These are phyloP conservation scores for Astyanax mexicanus DNA, from an alignment of 2,797 vertebrate species.

Conservation along the genomic window DNA sequence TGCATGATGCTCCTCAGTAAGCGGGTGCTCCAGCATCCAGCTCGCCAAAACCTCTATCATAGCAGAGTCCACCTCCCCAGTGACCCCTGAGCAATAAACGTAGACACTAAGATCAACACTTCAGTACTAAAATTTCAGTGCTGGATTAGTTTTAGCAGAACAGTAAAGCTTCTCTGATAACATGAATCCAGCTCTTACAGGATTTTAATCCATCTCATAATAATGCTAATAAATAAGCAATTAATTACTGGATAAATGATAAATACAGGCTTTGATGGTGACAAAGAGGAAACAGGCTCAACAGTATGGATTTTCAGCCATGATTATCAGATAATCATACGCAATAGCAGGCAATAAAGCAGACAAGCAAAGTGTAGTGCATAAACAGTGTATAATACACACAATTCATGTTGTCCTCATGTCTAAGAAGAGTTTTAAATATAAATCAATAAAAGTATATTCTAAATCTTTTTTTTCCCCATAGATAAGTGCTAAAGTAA, in stretches of 20 bases:
- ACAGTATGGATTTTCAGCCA: background rate
- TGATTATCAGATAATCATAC: background rate
- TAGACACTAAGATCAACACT: background rate
- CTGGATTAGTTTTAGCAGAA: background rate
- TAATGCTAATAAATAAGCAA: background rate
- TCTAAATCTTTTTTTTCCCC: too few relatives aligned
- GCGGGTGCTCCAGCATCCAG: conserved; percentile 86
- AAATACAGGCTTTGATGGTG: background rate
- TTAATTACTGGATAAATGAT: background rate
- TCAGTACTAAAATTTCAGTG: background rate
- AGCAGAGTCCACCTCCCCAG: conserved; percentile 81
- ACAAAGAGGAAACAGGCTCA: background rate
- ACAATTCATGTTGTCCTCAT: too few relatives aligned
- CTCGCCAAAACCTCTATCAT: conserved; percentile 83
- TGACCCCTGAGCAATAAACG: conserved; percentile 70
- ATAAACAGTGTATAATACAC: background rate
- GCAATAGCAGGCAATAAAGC: background rate
- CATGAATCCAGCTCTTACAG: background rate
- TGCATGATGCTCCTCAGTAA: conserved; percentile 76
- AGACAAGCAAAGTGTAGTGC: background rate
- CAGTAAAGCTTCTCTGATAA: background rate
- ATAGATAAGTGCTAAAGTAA: too few relatives aligned
- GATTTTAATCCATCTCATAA: background rate
- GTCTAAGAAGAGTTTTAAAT: too few relatives aligned
- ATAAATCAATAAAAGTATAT: too few relatives aligned